Evolutionary conservation across 2,888 invertebrate species (phyloP).

Genomic region (Gandaritis pyraliata): DNA sequence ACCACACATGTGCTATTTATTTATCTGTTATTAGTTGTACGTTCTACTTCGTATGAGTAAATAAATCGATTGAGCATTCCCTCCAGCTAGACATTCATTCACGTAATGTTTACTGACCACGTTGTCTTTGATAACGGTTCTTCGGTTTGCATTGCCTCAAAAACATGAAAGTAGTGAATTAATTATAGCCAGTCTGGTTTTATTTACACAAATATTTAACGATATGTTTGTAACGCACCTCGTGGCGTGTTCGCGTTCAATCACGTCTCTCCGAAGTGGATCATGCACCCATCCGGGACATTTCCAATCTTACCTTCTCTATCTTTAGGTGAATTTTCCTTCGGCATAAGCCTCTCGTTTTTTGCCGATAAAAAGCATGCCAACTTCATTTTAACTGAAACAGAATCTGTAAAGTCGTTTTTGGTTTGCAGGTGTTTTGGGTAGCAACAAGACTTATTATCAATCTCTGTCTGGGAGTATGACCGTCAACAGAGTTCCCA

Average conservation of each 20-base stretch:
- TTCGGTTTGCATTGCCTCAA: slow-evolving; percentile 21
- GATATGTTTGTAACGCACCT: slow-evolving; percentile 50
- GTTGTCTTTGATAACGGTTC: slow-evolving; percentile 23
- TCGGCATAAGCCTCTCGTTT: slow-evolving; percentile 32
- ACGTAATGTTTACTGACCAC: slow-evolving; percentile 22
- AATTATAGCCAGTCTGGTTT: slow-evolving; percentile 29
- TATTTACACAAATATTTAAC: slow-evolving; percentile 56
- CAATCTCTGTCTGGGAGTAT: slow-evolving; percentile 56
- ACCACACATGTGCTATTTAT: background rate
- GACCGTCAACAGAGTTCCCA: slow-evolving; percentile 55
- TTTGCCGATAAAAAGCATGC: slow-evolving; percentile 35
- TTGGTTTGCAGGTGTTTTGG: slow-evolving; percentile 44
- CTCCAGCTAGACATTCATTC: slow-evolving; percentile 22
- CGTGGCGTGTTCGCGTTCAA: slow-evolving; percentile 48
- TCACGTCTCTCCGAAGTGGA: slow-evolving; percentile 51
- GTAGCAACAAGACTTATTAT: slow-evolving; percentile 60
- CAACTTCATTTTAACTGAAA: slow-evolving; percentile 41
- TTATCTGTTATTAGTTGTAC: slow-evolving; percentile 17
- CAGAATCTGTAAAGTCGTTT: slow-evolving; percentile 44
- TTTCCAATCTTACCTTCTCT: slow-evolving; percentile 41
- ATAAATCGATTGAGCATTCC: slow-evolving; percentile 8
- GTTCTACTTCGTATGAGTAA: slow-evolving; percentile 10
- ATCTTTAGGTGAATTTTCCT: slow-evolving; percentile 47
- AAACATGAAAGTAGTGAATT: slow-evolving; percentile 28
- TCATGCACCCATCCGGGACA: slow-evolving; percentile 36